Evolutionary conservation across 1,140 invertebrate species (phyloP).

Genomic region (Lepidurus couesii): DNA sequence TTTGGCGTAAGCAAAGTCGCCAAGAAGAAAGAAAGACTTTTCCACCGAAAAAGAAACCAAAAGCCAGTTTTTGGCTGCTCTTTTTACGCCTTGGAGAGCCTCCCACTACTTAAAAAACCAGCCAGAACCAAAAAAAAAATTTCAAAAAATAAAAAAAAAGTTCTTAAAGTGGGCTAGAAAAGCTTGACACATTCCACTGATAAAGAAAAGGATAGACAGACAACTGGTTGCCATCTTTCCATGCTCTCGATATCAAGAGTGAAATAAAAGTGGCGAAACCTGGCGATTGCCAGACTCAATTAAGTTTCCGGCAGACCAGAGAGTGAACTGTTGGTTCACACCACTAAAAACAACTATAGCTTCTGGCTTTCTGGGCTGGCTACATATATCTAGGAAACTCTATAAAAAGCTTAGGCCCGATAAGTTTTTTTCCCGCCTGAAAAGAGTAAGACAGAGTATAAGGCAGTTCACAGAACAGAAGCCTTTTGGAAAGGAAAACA

Average conservation of each 20-base stretch:
- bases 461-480: background rate
- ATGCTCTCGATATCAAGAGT: background rate
- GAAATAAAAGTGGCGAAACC: background rate
- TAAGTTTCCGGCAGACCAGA: conserved; percentile 9
- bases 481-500: background rate
- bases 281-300: conserved; percentile 19
- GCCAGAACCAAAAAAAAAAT: background rate
- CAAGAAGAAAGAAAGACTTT: background rate
- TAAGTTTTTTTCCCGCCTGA: background rate
- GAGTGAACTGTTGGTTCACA: background rate
- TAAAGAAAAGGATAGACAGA: conserved; percentile 8
- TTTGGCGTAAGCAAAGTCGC: background rate
- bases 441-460: background rate
- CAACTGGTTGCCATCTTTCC: conserved; percentile 9
- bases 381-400: background rate
- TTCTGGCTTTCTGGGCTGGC: background rate
- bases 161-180: background rate
- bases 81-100: background rate
- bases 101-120: background rate
- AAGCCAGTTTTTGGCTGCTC: background rate
- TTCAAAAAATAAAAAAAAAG: background rate
- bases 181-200: conserved; percentile 9
- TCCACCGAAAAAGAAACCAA: background rate
- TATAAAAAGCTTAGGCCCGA: conserved; percentile 9
- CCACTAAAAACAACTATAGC: background rate